phyloP scores from a whole-genome alignment of 1,140 invertebrate species.

The Drosophila ficusphila region DNA sequence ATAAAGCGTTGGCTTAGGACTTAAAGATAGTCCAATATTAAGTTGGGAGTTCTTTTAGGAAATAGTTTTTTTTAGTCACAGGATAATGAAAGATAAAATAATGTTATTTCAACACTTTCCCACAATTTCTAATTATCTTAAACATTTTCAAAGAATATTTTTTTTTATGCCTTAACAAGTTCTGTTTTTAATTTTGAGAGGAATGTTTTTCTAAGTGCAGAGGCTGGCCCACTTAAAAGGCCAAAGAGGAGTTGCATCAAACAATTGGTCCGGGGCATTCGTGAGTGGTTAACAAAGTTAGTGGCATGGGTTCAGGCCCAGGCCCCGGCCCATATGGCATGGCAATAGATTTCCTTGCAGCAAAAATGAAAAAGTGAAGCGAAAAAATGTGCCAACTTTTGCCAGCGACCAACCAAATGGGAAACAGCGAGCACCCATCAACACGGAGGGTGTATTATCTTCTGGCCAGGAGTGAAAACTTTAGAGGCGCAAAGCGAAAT shows the following conservation, averaged over 20 bases:
- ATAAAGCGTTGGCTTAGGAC: too few relatives aligned
- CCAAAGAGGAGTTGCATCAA: constrained; percentile 30
- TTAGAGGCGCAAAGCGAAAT: constrained; percentile 21
- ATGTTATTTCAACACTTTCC: too few relatives aligned
- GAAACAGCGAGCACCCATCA: constrained; percentile 21
- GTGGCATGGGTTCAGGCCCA: constrained; percentile 12
- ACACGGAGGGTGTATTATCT: constrained; percentile 31
- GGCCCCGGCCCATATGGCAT: constrained; percentile 13
- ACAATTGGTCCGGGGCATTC: constrained; percentile 25
- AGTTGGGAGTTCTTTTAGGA: too few relatives aligned
- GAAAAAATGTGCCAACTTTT: constrained; percentile 14
- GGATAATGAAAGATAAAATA: too few relatives aligned
- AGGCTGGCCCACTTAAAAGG: constrained; percentile 12
- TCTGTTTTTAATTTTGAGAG: too few relatives aligned
- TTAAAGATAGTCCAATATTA: too few relatives aligned
- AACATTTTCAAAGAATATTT: not conserved
- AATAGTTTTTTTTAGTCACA: too few relatives aligned
- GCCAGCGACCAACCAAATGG: not conserved
- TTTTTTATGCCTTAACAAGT: too few relatives aligned
- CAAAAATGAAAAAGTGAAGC: too few relatives aligned
- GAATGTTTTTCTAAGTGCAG: not conserved
- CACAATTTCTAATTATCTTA: too few relatives aligned
- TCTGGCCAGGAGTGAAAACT: constrained; percentile 33
- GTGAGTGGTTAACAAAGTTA: constrained; percentile 41
- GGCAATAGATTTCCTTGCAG: constrained; percentile 27